A percentile compares a stretch with the other conserved stretches of the same genome.
Evolutionary conservation across 2,113 vertebrate species (phyloP).

Genomic region (Meleagris gallopavo): DNA sequence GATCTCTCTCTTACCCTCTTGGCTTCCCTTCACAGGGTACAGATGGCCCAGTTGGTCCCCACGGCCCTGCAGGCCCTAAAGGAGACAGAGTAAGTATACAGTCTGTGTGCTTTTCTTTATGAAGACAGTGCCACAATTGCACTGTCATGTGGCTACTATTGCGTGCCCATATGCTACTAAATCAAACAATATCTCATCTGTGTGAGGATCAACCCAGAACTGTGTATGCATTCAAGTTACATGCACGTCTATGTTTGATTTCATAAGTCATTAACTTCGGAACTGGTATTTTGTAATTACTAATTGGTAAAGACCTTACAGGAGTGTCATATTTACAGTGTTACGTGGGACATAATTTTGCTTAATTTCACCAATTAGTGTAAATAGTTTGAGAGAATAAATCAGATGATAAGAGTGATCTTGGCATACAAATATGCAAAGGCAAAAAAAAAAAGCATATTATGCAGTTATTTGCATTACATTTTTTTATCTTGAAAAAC

Average conservation of each 20-base stretch:
- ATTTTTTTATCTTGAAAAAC: background rate
- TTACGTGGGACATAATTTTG: background rate
- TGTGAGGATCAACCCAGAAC: background rate
- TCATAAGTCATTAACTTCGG: background rate
- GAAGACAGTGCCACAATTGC: background rate
- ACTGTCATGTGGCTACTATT: accelerated
- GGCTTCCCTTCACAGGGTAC: constrained; percentile 81
- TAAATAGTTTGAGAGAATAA: background rate
- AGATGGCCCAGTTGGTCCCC: constrained; percentile 90
- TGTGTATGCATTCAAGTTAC: accelerated
- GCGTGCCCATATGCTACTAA: background rate
- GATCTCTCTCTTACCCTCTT: background rate
- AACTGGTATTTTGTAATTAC: background rate
- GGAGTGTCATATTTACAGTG: background rate
- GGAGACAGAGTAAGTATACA: constrained; percentile 91
- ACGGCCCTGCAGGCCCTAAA: constrained; percentile 96
- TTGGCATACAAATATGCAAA: background rate
- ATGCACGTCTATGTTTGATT: background rate
- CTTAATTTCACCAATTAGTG: background rate
- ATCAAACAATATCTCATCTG: background rate
- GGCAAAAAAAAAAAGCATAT: background rate
- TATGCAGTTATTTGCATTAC: background rate
- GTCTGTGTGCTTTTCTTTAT: background rate
- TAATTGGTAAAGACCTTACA: background rate
- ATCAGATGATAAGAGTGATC: background rate